Conservation (phyloP, 2,113 vertebrate species). For the Corythaeola cristata region DNA sequence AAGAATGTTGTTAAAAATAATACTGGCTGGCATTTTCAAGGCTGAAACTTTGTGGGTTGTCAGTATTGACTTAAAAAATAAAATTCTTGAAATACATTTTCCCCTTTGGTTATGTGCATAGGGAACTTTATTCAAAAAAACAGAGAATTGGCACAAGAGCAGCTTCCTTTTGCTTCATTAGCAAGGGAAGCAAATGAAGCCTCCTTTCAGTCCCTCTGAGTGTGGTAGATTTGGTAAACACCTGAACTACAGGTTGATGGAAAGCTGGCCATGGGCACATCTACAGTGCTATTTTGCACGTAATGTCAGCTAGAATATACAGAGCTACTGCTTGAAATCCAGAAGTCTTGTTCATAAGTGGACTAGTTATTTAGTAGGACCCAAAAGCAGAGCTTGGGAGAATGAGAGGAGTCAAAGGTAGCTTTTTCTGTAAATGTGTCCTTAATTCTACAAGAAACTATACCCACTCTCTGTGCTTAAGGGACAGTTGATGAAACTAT, state of each 20-base stretch:
- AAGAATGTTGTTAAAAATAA: constrained; percentile 12
- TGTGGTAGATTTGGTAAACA: not conserved
- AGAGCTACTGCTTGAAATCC: not conserved
- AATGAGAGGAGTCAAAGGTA: not conserved
- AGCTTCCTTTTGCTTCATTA: not conserved
- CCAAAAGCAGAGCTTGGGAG: not conserved
- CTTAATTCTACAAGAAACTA: not conserved
- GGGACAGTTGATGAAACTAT: not conserved
- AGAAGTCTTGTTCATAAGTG: not conserved
- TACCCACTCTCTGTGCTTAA: not conserved
- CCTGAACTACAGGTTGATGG: not conserved
- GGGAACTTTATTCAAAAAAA: not conserved
- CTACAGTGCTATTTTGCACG: not conserved
- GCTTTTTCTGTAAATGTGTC: not conserved
- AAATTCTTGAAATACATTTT: not conserved
- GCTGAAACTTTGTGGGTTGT: not conserved
- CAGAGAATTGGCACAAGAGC: not conserved
- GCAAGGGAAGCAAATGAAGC: not conserved
- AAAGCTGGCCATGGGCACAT: not conserved
- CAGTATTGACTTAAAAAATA: not conserved
- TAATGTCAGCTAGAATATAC: not conserved
- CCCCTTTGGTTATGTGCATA: not conserved
- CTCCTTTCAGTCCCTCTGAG: not conserved
- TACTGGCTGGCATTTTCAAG: not conserved
- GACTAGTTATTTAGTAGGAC: not conserved